Conservation (phyloP, 2,113 vertebrate genomes). For the Alethe diademata region DNA sequence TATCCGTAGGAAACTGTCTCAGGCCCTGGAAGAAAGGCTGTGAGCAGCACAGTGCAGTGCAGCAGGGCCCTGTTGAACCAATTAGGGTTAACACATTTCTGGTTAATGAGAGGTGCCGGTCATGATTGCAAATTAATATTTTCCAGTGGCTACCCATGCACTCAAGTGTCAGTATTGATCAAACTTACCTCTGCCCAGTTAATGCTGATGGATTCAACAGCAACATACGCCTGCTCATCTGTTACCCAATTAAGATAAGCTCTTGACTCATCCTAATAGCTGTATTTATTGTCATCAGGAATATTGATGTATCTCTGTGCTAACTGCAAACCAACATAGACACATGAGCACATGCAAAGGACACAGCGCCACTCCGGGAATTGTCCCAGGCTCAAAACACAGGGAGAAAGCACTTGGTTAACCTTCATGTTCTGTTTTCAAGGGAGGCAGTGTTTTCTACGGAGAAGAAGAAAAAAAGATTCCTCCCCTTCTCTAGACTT, state of each 20-base stretch:
- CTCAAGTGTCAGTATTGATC: constrained; percentile 80
- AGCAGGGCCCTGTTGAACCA: constrained; percentile 61
- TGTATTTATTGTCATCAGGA: constrained; percentile 77
- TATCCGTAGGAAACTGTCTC: not conserved
- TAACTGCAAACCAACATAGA: constrained; percentile 46
- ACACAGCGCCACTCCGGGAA: not conserved
- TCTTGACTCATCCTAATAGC: constrained; percentile 71
- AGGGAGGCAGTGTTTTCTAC: not conserved
- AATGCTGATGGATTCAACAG: constrained; percentile 77
- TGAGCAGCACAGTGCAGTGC: not conserved
- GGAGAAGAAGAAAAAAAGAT: not conserved
- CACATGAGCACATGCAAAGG: constrained; percentile 1
- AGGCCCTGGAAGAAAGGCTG: not conserved
- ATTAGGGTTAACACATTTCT: constrained; percentile 64
- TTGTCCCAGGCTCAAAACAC: not conserved
- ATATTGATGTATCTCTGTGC: constrained; percentile 69
- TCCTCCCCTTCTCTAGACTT: not conserved
- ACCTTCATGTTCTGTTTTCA: not conserved
- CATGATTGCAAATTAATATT: constrained; percentile 75
- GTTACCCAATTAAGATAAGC: constrained; percentile 81
- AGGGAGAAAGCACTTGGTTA: not conserved
- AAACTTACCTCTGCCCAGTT: constrained; percentile 73
- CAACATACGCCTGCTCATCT: constrained; percentile 73
- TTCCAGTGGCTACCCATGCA: constrained; percentile 66
- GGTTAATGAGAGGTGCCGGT: constrained; percentile 61